Evolutionary conservation across 2,888 invertebrate genomes (phyloP), one percentile per base, ranked within the genome.

Genomic region (Agrotis ipsilon): DNA sequence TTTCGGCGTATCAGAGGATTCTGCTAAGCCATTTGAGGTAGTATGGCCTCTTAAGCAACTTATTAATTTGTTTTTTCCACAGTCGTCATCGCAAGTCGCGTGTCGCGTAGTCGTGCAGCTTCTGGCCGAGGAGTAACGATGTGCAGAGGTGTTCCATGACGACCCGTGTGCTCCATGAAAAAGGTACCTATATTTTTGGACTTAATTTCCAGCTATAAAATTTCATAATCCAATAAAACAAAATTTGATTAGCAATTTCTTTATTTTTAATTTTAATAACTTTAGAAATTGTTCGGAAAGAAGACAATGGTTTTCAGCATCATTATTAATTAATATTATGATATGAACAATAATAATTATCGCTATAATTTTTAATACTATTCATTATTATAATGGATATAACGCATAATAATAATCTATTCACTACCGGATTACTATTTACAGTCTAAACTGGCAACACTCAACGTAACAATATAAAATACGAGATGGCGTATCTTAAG

Each of bases 261-360:
- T 96, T 96, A 96, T 95, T 96, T 95, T 96, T 94, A 95, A 95
- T 95, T 96, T 90, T 95, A 96, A 96, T 96, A 96, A 97, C 97
- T 97, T 97, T 97, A 97, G 97, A 97, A 97, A 97, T 97, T 96
- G 96, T 97, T 97, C 97, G 96, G 96, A 97, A 97, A 97, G 97
- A 97, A 97, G 97, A 97, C 97, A 97, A 97, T 96, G 93, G 93
- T 95, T 95, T 85, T 94, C 94, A 95, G 95, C 94, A 91, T 94
- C 93, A 89, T 94, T 94, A 93, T 93, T 90, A 85, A 92, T 97
- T 97, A 94, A 92, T 94, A 97, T 97, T 95, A 97, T 97, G 97
- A 97, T 97, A 97, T 96, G 97, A 97, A 96, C 96, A 96, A 96
- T 97, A 96, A 97, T 97, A 96, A 95, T 96, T 96, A 96, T 91